A percentile compares a stretch with the other conserved stretches of the same genome.
Conservation (phyloP, 2,797 vertebrate species). For the Trematomus bernacchii region DNA sequence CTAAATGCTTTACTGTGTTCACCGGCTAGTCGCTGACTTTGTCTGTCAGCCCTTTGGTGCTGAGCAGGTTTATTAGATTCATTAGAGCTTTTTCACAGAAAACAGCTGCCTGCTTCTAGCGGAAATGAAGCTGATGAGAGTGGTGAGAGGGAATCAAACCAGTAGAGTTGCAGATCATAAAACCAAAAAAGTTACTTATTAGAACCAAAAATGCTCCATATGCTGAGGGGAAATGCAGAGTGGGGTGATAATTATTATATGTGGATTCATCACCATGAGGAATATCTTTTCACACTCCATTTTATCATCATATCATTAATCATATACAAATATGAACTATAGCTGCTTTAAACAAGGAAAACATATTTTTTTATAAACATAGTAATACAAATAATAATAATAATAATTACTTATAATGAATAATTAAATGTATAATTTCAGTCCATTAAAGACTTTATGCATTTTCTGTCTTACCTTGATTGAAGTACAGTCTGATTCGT, state of each 20-base stretch:
- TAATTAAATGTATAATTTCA: too few relatives aligned
- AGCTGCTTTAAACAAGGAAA: background rate
- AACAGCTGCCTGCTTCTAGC: slow-evolving; percentile 23
- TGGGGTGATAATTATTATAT: background rate
- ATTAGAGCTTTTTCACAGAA: slow-evolving; percentile 9
- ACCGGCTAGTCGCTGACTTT: slow-evolving; percentile 13
- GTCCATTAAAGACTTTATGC: too few relatives aligned
- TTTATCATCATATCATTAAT: background rate
- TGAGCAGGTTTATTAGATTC: slow-evolving; percentile 12
- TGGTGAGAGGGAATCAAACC: slow-evolving; percentile 4
- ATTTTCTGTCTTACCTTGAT: too few relatives aligned
- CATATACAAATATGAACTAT: background rate
- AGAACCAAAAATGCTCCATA: slow-evolving; percentile 5
- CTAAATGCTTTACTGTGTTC: slow-evolving; percentile 36
- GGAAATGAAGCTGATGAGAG: slow-evolving; percentile 15
- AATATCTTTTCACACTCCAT: background rate
- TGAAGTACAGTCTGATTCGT: too few relatives aligned
- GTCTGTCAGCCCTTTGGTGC: slow-evolving; percentile 23
- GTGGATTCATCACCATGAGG: background rate
- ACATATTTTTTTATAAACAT: background rate
- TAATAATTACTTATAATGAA: too few relatives aligned
- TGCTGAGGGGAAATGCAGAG: background rate
- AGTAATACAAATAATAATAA: too few relatives aligned
- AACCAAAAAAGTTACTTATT: background rate
- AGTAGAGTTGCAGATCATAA: background rate